phyloP scores from a whole-genome alignment of 2,113 vertebrate genomes.

The Morone saxatilis region DNA sequence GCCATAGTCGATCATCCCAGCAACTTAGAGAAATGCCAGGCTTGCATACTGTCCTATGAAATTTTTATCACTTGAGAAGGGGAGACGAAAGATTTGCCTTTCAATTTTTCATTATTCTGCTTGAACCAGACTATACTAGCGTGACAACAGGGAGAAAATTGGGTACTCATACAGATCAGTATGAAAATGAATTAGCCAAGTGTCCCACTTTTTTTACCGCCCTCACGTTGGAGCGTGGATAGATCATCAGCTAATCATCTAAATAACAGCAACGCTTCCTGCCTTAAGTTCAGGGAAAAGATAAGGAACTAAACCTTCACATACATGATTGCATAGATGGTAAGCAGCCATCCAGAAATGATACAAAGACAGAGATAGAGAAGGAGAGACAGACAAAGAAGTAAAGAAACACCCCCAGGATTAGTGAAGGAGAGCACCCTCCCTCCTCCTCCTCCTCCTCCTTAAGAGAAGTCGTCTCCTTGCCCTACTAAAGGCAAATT shows the following conservation, averaged over 20 bases:
- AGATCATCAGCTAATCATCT: constrained; percentile 57
- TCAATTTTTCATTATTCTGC: constrained; percentile 83
- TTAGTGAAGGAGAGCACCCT: constrained; percentile 18
- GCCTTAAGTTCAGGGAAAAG: background rate
- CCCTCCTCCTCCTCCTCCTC: constrained; percentile 6
- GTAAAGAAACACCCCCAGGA: constrained; percentile 20
- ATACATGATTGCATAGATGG: background rate
- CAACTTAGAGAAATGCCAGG: constrained; percentile 62
- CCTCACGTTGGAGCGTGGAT: constrained; percentile 25
- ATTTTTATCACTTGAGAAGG: constrained; percentile 79
- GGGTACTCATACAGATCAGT: constrained; percentile 46
- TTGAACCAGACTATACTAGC: constrained; percentile 68
- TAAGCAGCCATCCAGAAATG: constrained; percentile 7
- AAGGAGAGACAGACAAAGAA: background rate
- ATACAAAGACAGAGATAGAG: constrained; percentile 1
- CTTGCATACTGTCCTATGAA: constrained; percentile 79
- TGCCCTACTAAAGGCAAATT: constrained; percentile 72
- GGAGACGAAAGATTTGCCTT: constrained; percentile 70
- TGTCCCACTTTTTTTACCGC: constrained; percentile 55
- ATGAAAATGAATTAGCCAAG: constrained; percentile 62
- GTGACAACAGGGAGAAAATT: constrained; percentile 63
- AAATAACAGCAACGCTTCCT: constrained; percentile 39
- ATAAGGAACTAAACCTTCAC: background rate
- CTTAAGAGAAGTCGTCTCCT: constrained; percentile 45
- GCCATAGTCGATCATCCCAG: constrained; percentile 33